These are phyloP conservation scores for Caenorhabditis sp. DNA, from an alignment of 2,888 invertebrate species.

Conservation along the genomic window DNA sequence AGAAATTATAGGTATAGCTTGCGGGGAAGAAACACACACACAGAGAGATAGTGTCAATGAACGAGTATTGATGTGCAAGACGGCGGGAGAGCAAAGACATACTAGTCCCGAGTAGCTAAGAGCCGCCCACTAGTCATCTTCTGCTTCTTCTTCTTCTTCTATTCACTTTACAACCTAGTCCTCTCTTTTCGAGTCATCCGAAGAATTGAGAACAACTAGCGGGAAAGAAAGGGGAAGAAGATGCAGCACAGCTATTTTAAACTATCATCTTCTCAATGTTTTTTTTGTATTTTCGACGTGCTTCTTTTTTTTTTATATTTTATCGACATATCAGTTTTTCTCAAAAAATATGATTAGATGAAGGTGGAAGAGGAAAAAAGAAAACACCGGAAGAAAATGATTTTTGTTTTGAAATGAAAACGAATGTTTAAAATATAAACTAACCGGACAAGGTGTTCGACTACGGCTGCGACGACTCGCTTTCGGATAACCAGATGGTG, in stretches of 20 bases:
- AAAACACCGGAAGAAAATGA: background rate
- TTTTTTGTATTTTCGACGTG: background rate
- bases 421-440: constrained; percentile 7
- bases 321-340: constrained; percentile 3
- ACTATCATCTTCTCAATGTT: constrained; percentile 18
- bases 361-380: background rate
- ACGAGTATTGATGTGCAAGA: constrained; percentile 4
- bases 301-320: constrained; percentile 1
- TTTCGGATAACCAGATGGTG: background rate
- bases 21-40: background rate
- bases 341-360: background rate
- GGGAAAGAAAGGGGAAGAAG: constrained; percentile 2
- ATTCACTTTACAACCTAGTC: constrained; percentile 39
- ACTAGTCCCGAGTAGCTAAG: constrained; percentile 14
- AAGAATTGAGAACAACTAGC: constrained; percentile 9
- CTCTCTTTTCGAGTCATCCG: constrained; percentile 7
- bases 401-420: background rate
- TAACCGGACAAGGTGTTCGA: constrained; percentile 21
- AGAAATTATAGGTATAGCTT: constrained; percentile 19
- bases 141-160: constrained; percentile 22
- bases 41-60: background rate
- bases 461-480: background rate
- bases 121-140: constrained; percentile 36
- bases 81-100: constrained; percentile 7
- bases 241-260: constrained; percentile 32